A percentile compares a stretch with the other conserved stretches of the same genome.
Conservation (phyloP, 2,113 vertebrate genomes). For the Ia io region DNA sequence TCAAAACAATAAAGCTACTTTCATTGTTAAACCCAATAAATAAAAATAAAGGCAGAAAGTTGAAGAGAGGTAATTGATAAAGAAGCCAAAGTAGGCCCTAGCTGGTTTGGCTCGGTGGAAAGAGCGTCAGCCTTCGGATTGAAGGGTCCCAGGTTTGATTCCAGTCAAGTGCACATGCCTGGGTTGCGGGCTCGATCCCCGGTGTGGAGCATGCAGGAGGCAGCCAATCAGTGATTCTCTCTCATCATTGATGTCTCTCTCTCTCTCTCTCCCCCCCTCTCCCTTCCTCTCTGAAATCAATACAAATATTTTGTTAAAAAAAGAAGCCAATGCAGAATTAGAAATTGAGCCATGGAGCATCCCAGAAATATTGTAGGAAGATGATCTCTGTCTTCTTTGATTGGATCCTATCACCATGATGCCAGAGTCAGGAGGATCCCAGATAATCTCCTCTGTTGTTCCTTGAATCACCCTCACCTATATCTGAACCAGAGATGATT, state of each 20-base stretch:
- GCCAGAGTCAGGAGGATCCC: background rate
- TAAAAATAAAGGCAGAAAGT: slow-evolving; percentile 32
- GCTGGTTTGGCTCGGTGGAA: no score
- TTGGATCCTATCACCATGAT: background rate
- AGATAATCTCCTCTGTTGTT: slow-evolving; percentile 29
- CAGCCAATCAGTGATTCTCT: no score
- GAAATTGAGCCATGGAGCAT: background rate
- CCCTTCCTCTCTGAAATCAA: no score
- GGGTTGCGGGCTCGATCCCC: no score
- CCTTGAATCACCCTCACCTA: slow-evolving; percentile 11
- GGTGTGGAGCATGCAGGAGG: no score
- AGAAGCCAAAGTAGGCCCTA: slow-evolving; percentile 2
- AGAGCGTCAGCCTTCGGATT: no score
- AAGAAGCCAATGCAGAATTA: slow-evolving; percentile 17
- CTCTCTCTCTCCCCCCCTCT: no score
- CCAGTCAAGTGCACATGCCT: no score
- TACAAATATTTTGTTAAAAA: no score
- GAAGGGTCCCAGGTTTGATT: no score
- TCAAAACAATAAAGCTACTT: slow-evolving; percentile 12
- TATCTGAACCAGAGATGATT: slow-evolving; percentile 24
- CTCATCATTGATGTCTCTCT: no score
- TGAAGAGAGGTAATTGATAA: background rate
- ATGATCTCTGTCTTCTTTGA: background rate
- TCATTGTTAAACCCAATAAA: slow-evolving; percentile 19
- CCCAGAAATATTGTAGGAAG: background rate